Conservation (phyloP, 2,113 vertebrate species). For the Elaphurus davidianus region DNA sequence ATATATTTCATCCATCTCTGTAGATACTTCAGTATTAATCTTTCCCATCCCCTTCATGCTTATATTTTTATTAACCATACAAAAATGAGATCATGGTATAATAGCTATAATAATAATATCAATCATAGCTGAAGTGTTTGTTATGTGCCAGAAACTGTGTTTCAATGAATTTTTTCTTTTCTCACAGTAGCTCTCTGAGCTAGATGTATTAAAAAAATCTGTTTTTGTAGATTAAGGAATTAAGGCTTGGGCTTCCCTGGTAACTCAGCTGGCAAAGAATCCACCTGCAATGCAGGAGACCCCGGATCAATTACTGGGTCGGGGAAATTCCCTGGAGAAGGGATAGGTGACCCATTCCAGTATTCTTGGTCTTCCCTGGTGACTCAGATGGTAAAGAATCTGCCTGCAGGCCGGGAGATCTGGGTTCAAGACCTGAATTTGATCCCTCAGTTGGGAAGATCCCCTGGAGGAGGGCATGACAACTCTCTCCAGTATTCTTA, state of each 20-base stretch:
- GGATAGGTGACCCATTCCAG: neutral
- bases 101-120: neutral
- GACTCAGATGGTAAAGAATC: neutral
- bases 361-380: neutral
- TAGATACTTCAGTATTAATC: neutral
- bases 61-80: slow-evolving; percentile 12
- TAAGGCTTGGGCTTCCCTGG: neutral
- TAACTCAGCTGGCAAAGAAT: neutral
- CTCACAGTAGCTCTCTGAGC: neutral
- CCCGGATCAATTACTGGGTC: neutral
- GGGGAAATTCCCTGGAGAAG: neutral
- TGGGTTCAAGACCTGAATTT: neutral
- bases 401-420: neutral
- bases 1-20: neutral
- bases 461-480: neutral
- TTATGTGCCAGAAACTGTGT: neutral
- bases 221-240: neutral
- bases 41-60: neutral
- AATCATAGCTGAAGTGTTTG: neutral
- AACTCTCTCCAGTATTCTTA: neutral
- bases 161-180: neutral
- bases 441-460: neutral
- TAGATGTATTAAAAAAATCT: neutral
- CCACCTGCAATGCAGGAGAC: neutral
- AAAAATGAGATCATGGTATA: neutral